phyloP scores from a whole-genome alignment of 2,888 invertebrate genomes.

The Nudaria mundana region DNA sequence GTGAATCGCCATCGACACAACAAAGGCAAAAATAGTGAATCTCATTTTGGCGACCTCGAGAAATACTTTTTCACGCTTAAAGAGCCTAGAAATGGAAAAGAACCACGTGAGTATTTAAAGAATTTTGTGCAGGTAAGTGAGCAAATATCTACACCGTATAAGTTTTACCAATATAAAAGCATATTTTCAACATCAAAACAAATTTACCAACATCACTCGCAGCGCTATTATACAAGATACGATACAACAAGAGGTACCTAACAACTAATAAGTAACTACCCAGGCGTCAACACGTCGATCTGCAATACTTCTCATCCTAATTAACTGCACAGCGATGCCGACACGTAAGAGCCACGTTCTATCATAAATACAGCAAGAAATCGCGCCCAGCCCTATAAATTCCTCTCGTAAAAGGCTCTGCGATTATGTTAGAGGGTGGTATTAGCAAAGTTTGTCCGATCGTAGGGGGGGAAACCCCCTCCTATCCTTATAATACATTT shows the following conservation, averaged over 20 bases:
- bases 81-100: too few relatives aligned
- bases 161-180: too few relatives aligned
- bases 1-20: too few relatives aligned
- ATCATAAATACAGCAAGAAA: slow-evolving; percentile 78
- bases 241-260: slow-evolving; percentile 13
- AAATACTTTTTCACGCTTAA: too few relatives aligned
- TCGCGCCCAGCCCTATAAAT: slow-evolving; percentile 80
- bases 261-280: slow-evolving; percentile 19
- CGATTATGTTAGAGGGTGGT: slow-evolving; percentile 81
- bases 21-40: too few relatives aligned
- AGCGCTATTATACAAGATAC: not conserved
- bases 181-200: not conserved
- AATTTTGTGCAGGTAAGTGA: too few relatives aligned
- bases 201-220: not conserved
- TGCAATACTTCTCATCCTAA: slow-evolving; percentile 64
- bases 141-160: too few relatives aligned
- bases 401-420: slow-evolving; percentile 80
- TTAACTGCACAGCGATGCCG: slow-evolving; percentile 65
- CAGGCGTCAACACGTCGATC: slow-evolving; percentile 16
- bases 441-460: slow-evolving; percentile 82
- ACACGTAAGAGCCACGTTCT: slow-evolving; percentile 72
- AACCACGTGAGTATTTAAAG: too few relatives aligned
- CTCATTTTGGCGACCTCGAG: too few relatives aligned
- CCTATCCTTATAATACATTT: slow-evolving; percentile 77
- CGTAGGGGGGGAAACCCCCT: slow-evolving; percentile 46